Percentiles rank a stretch among this genome's conserved stretches.
Conservation (phyloP, 2,888 invertebrate genomes). For the Arctia plantaginis region DNA sequence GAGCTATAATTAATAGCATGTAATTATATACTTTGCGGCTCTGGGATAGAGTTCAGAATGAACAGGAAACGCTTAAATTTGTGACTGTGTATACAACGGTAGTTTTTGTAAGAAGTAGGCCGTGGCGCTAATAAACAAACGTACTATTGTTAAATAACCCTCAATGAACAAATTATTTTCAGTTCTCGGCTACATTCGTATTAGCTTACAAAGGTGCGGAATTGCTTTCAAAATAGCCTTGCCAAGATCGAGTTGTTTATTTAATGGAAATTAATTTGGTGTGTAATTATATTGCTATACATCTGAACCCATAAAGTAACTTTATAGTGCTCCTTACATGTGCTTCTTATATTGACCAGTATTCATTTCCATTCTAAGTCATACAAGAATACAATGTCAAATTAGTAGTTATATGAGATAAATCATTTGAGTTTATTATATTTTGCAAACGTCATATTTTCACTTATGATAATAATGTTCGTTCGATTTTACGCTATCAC, state of each 20-base stretch:
- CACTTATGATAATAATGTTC: too few relatives aligned
- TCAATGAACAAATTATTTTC: slow-evolving; percentile 72
- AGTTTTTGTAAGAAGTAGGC: slow-evolving; percentile 59
- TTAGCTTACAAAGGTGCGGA: slow-evolving; percentile 49
- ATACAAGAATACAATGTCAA: not conserved
- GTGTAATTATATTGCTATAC: slow-evolving; percentile 57
- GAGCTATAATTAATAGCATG: slow-evolving; percentile 29
- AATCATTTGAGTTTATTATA: not conserved
- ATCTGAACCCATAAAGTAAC: slow-evolving; percentile 38
- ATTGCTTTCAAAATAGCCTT: slow-evolving; percentile 55
- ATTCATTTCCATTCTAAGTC: not conserved
- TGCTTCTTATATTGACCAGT: slow-evolving; percentile 10
- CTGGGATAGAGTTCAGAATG: slow-evolving; percentile 53
- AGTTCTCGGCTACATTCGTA: slow-evolving; percentile 61
- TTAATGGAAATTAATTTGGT: slow-evolving; percentile 59
- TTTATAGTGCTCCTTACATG: slow-evolving; percentile 39
- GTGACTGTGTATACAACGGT: slow-evolving; percentile 48
- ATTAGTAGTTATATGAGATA: too few relatives aligned
- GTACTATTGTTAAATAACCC: slow-evolving; percentile 68
- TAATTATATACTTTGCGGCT: slow-evolving; percentile 55
- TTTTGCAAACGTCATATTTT: too few relatives aligned
- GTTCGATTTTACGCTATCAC: not conserved
- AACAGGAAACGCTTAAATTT: slow-evolving; percentile 41
- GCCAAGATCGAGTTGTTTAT: slow-evolving; percentile 54
- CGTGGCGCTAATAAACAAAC: slow-evolving; percentile 71